These are phyloP conservation scores for Popillia japonica DNA, from an alignment of 1,140 invertebrate genomes.

Conservation along the genomic window DNA sequence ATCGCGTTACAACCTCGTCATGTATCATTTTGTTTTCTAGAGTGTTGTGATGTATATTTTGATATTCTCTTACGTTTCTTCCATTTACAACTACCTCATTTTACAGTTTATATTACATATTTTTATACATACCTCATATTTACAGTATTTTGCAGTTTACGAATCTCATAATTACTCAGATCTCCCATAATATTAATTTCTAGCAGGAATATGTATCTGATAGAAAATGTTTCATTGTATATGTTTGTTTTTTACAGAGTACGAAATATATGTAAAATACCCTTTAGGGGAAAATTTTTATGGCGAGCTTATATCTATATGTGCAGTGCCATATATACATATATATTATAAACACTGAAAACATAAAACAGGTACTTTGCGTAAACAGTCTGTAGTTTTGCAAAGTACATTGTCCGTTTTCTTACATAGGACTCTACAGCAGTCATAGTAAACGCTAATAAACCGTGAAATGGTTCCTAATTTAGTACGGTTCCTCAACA, in stretches of 20 bases:
- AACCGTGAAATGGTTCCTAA: constrained; percentile 59
- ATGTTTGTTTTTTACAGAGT: constrained; percentile 15
- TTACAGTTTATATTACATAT: constrained; percentile 37
- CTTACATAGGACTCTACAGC: constrained; percentile 52
- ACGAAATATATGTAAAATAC: constrained; percentile 35
- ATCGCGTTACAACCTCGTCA: neutral
- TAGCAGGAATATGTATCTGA: neutral
- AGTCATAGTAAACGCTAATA: constrained; percentile 57
- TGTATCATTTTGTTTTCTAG: neutral
- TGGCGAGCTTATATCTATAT: constrained; percentile 53
- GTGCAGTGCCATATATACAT: constrained; percentile 56
- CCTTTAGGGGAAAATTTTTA: constrained; percentile 45
- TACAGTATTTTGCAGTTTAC: constrained; percentile 25
- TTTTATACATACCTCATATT: constrained; percentile 31
- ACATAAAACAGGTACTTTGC: constrained; percentile 21
- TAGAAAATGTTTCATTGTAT: neutral
- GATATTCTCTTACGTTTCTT: constrained; percentile 53
- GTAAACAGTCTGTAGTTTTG: constrained; percentile 27
- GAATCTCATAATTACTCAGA: neutral
- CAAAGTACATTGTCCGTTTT: constrained; percentile 43
- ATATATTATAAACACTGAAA: constrained; percentile 39
- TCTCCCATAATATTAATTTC: neutral
- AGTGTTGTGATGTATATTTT: constrained; percentile 53
- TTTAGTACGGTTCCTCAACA: constrained; percentile 59
- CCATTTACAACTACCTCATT: constrained; percentile 53